A percentile compares a stretch with the other conserved stretches of the same genome.
Conservation (phyloP, 1,140 invertebrate species). For the Drosophila orosa region DNA sequence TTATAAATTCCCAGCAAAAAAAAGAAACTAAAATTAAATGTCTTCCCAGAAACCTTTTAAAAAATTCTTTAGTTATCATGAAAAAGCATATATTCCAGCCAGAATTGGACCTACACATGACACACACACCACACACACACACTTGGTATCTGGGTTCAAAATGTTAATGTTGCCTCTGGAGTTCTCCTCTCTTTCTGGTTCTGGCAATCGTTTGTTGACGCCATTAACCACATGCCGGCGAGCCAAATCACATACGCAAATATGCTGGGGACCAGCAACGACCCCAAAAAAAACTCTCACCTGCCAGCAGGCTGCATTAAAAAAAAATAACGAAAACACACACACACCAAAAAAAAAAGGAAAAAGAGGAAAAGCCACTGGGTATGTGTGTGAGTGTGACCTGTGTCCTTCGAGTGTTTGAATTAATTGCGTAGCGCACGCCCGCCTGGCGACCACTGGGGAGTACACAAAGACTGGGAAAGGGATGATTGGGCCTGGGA, state of each 20-base stretch:
- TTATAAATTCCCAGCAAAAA: neutral
- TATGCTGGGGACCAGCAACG: slow-evolving; percentile 23
- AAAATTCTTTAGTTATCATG: slow-evolving; percentile 4
- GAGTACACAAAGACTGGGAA: neutral
- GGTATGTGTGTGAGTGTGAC: slow-evolving; percentile 54
- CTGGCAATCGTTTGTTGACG: slow-evolving; percentile 66
- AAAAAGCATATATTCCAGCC: neutral
- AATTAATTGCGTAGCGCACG: slow-evolving; percentile 80
- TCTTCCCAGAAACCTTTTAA: slow-evolving; percentile 7
- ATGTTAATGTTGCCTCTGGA: slow-evolving; percentile 11
- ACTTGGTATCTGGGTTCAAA: neutral
- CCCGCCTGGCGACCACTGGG: slow-evolving; percentile 68
- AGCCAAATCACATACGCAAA: slow-evolving; percentile 72
- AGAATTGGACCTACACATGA: slow-evolving; percentile 22
- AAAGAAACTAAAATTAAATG: neutral
- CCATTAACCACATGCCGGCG: slow-evolving; percentile 70
- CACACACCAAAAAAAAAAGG: neutral
- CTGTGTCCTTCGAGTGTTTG: slow-evolving; percentile 77
- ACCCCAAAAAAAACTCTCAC: slow-evolving; percentile 18
- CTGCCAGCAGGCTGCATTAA: slow-evolving; percentile 6
- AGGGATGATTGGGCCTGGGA: slow-evolving; percentile 1
- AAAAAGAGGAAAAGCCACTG: neutral
- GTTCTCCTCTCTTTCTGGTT: slow-evolving; percentile 2
- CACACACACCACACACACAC: neutral
- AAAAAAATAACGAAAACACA: neutral